Conservation (phyloP, 2,797 vertebrate genomes). For the Gambelia wislizenii region DNA sequence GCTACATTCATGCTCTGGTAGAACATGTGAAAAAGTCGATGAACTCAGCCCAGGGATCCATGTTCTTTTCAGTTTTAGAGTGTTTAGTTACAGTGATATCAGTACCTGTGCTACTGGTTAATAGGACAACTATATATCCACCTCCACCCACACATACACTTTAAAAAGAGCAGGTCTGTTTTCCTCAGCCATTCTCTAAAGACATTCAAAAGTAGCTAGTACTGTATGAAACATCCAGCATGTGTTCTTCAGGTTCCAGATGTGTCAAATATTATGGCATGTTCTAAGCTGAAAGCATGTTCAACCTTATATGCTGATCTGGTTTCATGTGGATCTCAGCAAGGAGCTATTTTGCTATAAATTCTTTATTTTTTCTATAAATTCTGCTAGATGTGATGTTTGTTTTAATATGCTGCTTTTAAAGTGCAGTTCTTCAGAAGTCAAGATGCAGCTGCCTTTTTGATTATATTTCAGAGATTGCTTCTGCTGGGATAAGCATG, state of each 20-base stretch:
- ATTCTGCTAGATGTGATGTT: not conserved
- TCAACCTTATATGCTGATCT: not conserved
- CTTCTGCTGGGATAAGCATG: constrained; percentile 23
- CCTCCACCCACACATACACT: not conserved
- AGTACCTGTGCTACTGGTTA: not conserved
- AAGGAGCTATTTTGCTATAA: not conserved
- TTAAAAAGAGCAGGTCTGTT: not conserved
- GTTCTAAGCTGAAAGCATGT: not conserved
- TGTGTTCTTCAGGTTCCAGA: not conserved
- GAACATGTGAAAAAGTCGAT: not conserved
- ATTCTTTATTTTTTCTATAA: too few relatives aligned
- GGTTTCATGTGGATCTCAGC: not conserved
- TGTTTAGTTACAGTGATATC: not conserved
- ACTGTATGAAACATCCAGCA: not conserved
- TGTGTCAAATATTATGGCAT: not conserved
- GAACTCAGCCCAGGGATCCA: not conserved
- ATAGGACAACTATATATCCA: not conserved
- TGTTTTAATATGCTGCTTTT: not conserved
- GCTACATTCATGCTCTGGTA: not conserved
- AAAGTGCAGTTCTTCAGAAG: constrained; percentile 9
- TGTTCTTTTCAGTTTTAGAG: not conserved
- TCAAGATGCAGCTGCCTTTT: constrained; percentile 18
- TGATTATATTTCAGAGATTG: constrained; percentile 14
- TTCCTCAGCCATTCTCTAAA: not conserved
- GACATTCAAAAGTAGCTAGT: too few relatives aligned